Conservation (phyloP, 2,797 vertebrate species). For the Hafferia zeledoni region DNA sequence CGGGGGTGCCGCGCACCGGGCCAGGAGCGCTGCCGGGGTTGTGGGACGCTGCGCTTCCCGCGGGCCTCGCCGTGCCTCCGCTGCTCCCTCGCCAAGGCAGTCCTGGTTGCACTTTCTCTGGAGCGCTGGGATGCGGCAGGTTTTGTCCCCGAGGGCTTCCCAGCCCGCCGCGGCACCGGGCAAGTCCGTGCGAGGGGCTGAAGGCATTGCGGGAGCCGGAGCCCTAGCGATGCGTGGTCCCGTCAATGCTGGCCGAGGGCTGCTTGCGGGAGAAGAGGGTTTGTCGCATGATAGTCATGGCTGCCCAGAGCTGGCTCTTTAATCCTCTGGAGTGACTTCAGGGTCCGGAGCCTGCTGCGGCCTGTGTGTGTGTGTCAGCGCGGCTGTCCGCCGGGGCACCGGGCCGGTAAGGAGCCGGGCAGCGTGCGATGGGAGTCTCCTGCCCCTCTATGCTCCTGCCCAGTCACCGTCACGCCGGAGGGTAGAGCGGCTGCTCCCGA, state of each 20-base stretch:
- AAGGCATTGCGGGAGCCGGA: neutral
- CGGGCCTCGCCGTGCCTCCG: neutral
- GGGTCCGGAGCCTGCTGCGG: conserved; percentile 13
- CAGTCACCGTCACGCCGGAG: neutral
- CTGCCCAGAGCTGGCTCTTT: conserved; percentile 32
- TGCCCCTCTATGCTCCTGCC: neutral
- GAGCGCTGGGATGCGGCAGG: neutral
- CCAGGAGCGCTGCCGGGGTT: neutral
- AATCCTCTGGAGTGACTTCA: neutral
- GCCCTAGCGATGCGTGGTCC: neutral
- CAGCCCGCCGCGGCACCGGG: neutral
- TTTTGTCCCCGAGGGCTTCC: neutral
- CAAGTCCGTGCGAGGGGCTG: neutral
- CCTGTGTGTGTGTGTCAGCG: neutral
- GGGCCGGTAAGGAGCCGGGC: neutral
- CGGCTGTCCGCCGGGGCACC: neutral
- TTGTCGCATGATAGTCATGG: conserved; percentile 49
- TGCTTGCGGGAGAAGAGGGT: neutral
- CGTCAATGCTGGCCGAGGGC: neutral
- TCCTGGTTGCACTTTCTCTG: neutral
- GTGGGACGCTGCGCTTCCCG: neutral
- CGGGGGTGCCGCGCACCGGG: neutral
- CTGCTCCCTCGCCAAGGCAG: neutral
- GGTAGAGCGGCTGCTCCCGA: neutral
- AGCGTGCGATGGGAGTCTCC: neutral